Evolutionary conservation across 1,140 invertebrate species (phyloP).

Genomic region (Ips typographus): DNA sequence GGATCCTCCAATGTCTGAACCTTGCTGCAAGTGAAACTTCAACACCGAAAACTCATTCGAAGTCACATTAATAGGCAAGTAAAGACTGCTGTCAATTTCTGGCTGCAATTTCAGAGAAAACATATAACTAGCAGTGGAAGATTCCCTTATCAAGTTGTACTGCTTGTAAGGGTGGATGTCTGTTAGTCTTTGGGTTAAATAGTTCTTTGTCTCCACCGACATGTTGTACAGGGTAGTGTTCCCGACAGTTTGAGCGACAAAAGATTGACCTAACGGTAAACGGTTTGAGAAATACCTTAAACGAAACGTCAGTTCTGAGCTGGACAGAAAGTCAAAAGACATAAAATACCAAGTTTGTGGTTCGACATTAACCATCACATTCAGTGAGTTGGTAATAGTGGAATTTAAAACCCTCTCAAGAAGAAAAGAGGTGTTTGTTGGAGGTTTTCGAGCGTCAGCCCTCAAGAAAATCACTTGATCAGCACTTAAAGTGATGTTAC

Average conservation of each 20-base stretch:
- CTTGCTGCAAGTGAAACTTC: constrained; percentile 64
- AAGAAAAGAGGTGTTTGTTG: constrained; percentile 50
- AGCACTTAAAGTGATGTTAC: constrained; percentile 23
- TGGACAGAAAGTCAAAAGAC: constrained; percentile 47
- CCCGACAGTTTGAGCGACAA: constrained; percentile 10
- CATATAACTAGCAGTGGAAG: constrained; percentile 68
- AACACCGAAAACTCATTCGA: constrained; percentile 60
- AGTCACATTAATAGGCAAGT: constrained; percentile 65
- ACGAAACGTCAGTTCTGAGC: constrained; percentile 26
- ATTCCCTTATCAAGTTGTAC: constrained; percentile 62
- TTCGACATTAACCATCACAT: constrained; percentile 57
- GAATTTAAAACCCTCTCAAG: constrained; percentile 40
- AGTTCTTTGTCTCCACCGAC: constrained; percentile 28
- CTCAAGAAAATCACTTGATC: constrained; percentile 46
- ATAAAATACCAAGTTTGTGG: constrained; percentile 60
- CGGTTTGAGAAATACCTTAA: constrained; percentile 30
- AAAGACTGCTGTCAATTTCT: constrained; percentile 55
- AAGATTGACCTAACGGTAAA: constrained; percentile 2
- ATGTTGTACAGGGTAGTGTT: constrained; percentile 33
- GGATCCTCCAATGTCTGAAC: constrained; percentile 71
- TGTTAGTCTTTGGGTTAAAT: constrained; percentile 33
- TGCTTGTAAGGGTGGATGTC: constrained; percentile 39
- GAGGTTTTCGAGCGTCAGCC: constrained; percentile 53
- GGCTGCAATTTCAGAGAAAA: constrained; percentile 69
- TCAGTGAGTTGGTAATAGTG: constrained; percentile 38